Evolutionary conservation across 2,888 invertebrate species (phyloP).

Genomic region (Tetanocera ferruginea): DNA sequence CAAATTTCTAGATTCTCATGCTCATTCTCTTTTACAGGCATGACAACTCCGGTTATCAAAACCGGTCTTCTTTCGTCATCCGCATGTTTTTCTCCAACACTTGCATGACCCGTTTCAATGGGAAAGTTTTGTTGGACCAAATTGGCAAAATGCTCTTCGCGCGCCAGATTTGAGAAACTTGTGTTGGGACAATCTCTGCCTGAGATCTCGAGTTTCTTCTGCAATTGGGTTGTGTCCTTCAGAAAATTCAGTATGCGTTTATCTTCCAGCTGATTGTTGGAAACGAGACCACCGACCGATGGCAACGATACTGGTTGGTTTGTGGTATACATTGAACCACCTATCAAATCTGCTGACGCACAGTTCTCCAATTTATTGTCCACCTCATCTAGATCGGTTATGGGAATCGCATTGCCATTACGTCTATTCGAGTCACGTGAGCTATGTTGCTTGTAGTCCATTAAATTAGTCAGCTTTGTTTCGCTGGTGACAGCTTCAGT

Average conservation of each 20-base stretch:
- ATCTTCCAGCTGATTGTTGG: constrained; percentile 67
- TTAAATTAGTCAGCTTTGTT: constrained; percentile 63
- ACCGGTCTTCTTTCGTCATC: constrained; percentile 42
- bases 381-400: constrained; percentile 63
- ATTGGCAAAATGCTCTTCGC: constrained; percentile 70
- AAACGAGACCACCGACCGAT: constrained; percentile 45
- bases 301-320: constrained; percentile 48
- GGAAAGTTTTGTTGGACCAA: constrained; percentile 70
- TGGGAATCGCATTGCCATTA: constrained; percentile 62
- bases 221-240: constrained; percentile 69
- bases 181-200: constrained; percentile 69
- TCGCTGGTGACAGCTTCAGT: constrained; percentile 47
- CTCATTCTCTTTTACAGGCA: constrained; percentile 54
- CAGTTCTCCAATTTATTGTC: constrained; percentile 60
- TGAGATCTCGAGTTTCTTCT: constrained; percentile 68
- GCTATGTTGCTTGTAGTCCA: constrained; percentile 60
- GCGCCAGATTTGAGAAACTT: constrained; percentile 69
- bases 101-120: constrained; percentile 54
- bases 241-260: constrained; percentile 69
- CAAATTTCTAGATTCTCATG: constrained; percentile 65
- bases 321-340: constrained; percentile 55
- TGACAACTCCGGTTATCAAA: constrained; percentile 42
- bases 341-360: constrained; percentile 57
- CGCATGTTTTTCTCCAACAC: constrained; percentile 50
- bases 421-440: constrained; percentile 65